Evolutionary conservation across 2,797 vertebrate species (phyloP), one percentile per base, ranked within the genome.

Genomic region (Chiropotes sagulatus): DNA sequence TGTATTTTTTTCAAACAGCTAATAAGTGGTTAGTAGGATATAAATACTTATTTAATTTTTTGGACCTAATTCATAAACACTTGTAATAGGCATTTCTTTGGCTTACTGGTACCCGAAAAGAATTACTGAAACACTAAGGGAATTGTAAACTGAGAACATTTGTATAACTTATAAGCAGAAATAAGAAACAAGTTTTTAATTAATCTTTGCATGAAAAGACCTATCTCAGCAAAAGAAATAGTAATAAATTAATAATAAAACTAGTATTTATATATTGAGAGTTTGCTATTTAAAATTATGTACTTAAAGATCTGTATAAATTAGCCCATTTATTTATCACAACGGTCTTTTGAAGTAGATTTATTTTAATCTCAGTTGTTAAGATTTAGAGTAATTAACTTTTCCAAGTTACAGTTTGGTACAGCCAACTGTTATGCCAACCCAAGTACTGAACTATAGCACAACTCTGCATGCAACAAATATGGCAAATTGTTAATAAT

Each of bases 281-380:
- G 22, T 0, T 82, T 92, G 30, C 33, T 75, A 33, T 44, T 83
- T 92, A 97, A 41, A 61, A 46, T 54, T 44, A 1, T 91, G 0
- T 14, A 24, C 44, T 88, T 91, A 70, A 85, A 85, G 28, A 10
- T 89, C 73, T 94, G 44, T 80, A 58, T 88, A 78, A 97, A 95
- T 81, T 54, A 72, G 88, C 3, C 8, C n/a, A 64, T 30, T 85
- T 90, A 41, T 78, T 95, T 76, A 85, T 78, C 80, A 78, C 24
- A 95, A 54, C 12, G 33, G 33, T 58, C 19, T 70, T 61, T 76
- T 85, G 19, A 72, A 46, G 36, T 75, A 75, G 26, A 10, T 81
- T 90, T 88, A 84, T 88, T 96, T 94, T 75, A 84, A 91, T 81
- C 36, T 96, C 48, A 64, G 8, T 67, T 67, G 64, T n/a, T 80